A percentile compares a stretch with the other conserved stretches of the same genome.
These are phyloP conservation scores for Coluber constrictor DNA, from an alignment of 2,797 vertebrate genomes.

Conservation along the genomic window DNA sequence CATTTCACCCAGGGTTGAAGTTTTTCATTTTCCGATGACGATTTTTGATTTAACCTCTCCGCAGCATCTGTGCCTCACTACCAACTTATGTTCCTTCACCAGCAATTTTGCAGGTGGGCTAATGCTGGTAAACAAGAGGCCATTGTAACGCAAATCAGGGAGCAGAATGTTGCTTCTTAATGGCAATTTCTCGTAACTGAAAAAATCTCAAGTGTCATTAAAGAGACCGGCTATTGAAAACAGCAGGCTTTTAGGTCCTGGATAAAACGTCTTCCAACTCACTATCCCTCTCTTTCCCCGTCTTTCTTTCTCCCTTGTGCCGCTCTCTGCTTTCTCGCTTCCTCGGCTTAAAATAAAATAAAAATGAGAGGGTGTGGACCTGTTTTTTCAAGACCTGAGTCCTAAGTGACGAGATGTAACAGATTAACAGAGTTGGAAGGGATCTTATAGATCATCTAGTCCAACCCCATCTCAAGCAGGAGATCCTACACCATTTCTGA, in stretches of 20 bases:
- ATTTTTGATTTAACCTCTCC: conserved; percentile 36
- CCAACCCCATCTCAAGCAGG: too few relatives aligned
- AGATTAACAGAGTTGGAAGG: too few relatives aligned
- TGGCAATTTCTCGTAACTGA: background rate
- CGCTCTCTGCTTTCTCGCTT: background rate
- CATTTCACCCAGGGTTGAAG: background rate
- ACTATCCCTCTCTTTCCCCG: background rate
- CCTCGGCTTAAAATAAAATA: background rate
- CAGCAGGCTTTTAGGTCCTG: background rate
- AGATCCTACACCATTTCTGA: too few relatives aligned
- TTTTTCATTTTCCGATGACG: conserved; percentile 35
- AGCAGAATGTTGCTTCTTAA: background rate
- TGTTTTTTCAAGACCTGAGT: background rate
- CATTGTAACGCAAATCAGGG: background rate
- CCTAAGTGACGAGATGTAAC: too few relatives aligned
- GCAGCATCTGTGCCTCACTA: background rate
- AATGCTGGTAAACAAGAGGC: background rate
- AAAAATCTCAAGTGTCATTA: background rate
- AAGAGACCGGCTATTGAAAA: background rate
- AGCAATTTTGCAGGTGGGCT: background rate
- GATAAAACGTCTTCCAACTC: background rate
- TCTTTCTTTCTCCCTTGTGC: background rate
- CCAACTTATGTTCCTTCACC: conserved; percentile 3
- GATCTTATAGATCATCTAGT: too few relatives aligned
- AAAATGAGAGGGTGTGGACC: background rate